Conservation (phyloP, 2,113 vertebrate species). For the Protomyctophum bolini region DNA sequence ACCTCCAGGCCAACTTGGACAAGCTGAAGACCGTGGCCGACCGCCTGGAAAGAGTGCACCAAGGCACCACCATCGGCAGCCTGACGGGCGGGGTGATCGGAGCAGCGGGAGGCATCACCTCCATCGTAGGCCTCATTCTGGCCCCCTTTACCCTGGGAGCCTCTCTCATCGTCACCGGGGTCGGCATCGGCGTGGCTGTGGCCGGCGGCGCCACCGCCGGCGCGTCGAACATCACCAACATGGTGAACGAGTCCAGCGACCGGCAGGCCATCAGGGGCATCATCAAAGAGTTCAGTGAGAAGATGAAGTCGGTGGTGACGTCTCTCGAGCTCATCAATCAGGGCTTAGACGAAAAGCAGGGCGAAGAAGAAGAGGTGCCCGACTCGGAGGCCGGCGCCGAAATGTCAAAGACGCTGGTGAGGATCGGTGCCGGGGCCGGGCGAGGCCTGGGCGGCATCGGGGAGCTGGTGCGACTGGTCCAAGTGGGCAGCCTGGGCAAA, state of each 20-base stretch:
- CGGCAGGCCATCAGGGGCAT: conserved; percentile 34
- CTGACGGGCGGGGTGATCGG: conserved; percentile 44
- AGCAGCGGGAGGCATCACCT: conserved; percentile 43
- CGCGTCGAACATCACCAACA: conserved; percentile 58
- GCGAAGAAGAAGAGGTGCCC: no score
- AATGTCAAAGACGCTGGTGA: not conserved
- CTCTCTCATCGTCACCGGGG: conserved; percentile 45
- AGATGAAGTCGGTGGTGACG: conserved; percentile 17
- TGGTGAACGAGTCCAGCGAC: conserved; percentile 48
- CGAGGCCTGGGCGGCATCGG: conserved; percentile 13
- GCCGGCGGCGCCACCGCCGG: conserved; percentile 51
- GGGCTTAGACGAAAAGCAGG: not conserved
- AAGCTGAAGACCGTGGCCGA: conserved; percentile 24
- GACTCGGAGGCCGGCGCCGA: fast-evolving
- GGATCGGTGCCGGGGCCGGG: not conserved
- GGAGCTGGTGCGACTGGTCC: conserved; percentile 21
- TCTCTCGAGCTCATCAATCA: conserved; percentile 19
- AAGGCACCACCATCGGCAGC: conserved; percentile 43
- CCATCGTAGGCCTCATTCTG: conserved; percentile 37
- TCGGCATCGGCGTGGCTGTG: conserved; percentile 39
- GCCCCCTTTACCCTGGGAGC: conserved; percentile 48
- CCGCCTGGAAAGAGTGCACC: conserved; percentile 38
- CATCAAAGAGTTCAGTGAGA: conserved; percentile 38
- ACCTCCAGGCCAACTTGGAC: conserved; percentile 2
- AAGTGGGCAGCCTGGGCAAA: conserved; percentile 9